Evolutionary conservation across 2,113 vertebrate species (phyloP).

Genomic region (Chrysochloris asiatica): DNA sequence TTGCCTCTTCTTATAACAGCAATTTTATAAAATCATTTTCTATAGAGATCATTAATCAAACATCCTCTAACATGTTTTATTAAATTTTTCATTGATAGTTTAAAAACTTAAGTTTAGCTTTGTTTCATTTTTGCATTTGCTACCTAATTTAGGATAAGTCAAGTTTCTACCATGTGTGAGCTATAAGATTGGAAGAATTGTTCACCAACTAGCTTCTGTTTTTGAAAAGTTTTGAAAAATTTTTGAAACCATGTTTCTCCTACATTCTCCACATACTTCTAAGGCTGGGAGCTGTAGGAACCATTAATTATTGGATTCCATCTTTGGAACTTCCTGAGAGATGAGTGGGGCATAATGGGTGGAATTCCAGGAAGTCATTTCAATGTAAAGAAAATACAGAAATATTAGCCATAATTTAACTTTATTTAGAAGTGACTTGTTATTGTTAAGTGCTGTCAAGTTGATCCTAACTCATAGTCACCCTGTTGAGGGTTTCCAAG

Average conservation of each 20-base stretch:
- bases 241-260: neutral
- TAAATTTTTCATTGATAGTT: neutral
- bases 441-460: no score
- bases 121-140: neutral
- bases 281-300: neutral
- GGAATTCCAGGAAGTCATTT: neutral
- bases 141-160: neutral
- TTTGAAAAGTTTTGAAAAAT: no score
- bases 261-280: neutral
- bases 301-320: neutral
- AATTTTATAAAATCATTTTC: slow-evolving; percentile 16
- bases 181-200: neutral
- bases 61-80: neutral
- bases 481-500: no score
- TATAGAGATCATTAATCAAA: neutral
- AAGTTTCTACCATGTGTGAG: neutral
- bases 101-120: neutral
- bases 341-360: neutral
- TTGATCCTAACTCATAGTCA: no score
- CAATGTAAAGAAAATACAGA: no score
- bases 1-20: no score
- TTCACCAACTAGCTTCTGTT: neutral
- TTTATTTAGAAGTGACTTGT: neutral
- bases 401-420: neutral
- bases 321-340: neutral